Conservation (phyloP, 2,888 invertebrate species). For the Clunio marinus region DNA sequence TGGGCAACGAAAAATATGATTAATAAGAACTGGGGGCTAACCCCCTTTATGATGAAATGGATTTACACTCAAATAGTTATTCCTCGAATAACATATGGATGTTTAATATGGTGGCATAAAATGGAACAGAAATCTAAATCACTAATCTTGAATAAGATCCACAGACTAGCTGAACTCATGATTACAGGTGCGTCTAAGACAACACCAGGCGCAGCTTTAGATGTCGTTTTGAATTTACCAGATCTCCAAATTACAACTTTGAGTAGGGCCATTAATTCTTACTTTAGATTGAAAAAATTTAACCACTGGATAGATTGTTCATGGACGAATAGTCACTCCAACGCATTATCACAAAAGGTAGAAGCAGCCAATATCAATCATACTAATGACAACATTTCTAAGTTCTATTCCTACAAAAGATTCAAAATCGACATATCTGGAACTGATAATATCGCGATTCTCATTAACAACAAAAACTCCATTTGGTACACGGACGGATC, state of each 20-base stretch:
- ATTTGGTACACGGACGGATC: conserved; percentile 9
- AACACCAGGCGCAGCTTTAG: neutral
- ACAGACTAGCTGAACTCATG: neutral
- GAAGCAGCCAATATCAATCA: neutral
- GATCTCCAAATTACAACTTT: neutral
- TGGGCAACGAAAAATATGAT: neutral
- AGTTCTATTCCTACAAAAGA: neutral
- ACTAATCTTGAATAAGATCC: neutral
- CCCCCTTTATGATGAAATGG: neutral
- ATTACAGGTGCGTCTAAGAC: conserved; percentile 1
- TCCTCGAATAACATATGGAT: neutral
- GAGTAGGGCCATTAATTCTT: too few species aligned
- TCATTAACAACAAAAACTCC: neutral
- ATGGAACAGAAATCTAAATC: neutral
- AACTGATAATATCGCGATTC: neutral
- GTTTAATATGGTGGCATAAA: conserved; percentile 4
- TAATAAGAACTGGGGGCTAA: neutral
- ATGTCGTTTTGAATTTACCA: neutral
- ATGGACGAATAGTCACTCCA: neutral
- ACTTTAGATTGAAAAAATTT: too few species aligned
- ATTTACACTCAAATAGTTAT: neutral
- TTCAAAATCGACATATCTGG: neutral
- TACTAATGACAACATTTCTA: neutral
- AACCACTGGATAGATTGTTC: neutral
- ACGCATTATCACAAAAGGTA: neutral